Conservation (phyloP, 1,140 invertebrate species). For the Bathynomus jamesi region DNA sequence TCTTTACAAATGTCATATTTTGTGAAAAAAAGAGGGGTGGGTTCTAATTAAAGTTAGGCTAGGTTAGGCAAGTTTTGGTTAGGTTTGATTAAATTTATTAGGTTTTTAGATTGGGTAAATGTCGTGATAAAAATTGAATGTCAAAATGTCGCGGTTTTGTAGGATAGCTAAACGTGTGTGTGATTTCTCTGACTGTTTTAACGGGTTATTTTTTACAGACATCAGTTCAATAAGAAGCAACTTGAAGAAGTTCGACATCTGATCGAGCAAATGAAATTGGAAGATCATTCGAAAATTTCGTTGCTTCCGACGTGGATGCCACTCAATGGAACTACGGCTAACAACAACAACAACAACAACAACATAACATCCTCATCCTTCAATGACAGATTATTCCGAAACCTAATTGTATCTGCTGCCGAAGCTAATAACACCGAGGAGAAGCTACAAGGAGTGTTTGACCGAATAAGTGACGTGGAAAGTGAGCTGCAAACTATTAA, state of each 20-base stretch:
- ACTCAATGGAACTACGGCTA: neutral
- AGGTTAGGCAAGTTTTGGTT: neutral
- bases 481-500: neutral
- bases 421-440: conserved; percentile 4
- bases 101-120: no score
- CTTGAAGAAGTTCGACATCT: conserved; percentile 9
- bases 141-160: no score
- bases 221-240: conserved; percentile 9
- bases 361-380: no score
- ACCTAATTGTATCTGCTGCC: no score
- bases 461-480: conserved; percentile 3
- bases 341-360: no score
- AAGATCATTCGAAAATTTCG: neutral
- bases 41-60: neutral
- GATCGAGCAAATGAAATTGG: neutral
- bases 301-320: neutral
- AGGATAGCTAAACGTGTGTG: no score
- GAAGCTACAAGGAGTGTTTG: neutral
- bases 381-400: no score
- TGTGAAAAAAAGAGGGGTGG: neutral
- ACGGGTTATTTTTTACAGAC: neutral
- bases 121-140: no score
- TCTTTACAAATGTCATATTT: neutral
- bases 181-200: neutral
- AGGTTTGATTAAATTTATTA: no score